A percentile compares a stretch with the other conserved stretches of the same genome.
phyloP scores from a whole-genome alignment of 2,888 invertebrate genomes.

The Rhamphomyia laevipes region DNA sequence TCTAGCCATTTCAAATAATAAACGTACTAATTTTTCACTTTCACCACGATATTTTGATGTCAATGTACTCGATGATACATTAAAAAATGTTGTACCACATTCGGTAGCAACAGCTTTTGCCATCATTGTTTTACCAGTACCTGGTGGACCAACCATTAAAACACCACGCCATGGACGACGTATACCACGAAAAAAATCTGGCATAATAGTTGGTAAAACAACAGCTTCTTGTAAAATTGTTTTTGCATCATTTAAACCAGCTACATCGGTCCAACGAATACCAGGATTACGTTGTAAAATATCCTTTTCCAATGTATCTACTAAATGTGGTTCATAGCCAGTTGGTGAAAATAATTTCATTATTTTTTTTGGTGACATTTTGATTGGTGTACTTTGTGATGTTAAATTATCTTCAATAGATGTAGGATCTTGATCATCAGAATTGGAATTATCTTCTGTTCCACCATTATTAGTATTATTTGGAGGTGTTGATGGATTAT shows the following conservation, averaged over 20 bases:
- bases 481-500: background rate
- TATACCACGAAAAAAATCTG: conserved; percentile 80
- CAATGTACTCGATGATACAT: conserved; percentile 75
- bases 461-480: conserved; percentile 34
- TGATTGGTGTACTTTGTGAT: conserved; percentile 30
- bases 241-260: conserved; percentile 63
- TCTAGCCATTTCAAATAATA: conserved; percentile 81
- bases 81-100: conserved; percentile 78
- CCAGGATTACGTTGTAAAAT: conserved; percentile 71
- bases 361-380: conserved; percentile 28
- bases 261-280: conserved; percentile 69
- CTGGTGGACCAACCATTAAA: conserved; percentile 41
- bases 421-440: conserved; percentile 38
- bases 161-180: conserved; percentile 60
- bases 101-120: conserved; percentile 84
- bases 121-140: conserved; percentile 70
- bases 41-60: conserved; percentile 87
- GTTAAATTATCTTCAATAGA: conserved; percentile 37
- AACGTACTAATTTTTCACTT: conserved; percentile 74
- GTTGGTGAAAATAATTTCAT: conserved; percentile 40
- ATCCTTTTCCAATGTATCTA: conserved; percentile 74
- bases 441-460: conserved; percentile 38
- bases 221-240: conserved; percentile 74
- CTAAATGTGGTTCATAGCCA: conserved; percentile 64
- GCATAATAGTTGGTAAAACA: conserved; percentile 75